Evolutionary conservation across 2,797 vertebrate genomes (phyloP), one percentile per base, ranked within the genome.

Genomic region (Diplodus puntazzo): DNA sequence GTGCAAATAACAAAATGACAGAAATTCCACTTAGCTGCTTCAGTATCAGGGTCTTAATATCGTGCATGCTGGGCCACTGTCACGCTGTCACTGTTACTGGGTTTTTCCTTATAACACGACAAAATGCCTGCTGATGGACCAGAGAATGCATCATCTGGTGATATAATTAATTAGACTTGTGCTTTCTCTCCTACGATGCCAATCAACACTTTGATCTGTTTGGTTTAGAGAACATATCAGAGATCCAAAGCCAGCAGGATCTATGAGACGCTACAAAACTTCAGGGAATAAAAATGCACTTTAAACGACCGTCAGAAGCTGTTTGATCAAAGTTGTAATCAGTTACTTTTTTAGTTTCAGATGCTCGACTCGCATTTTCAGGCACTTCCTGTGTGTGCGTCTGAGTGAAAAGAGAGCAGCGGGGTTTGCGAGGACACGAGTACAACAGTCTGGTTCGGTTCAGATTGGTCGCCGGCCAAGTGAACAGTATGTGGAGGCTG

Each of bases 401-500:
- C 34, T 43, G 54, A 39, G 39, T 3, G 10, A 39, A 39, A 39
- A 77, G 43, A 43, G 8, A 69, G 57, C 73, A 64, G 79, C 61
- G 57, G 75, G 10, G 46, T 74, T 59, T 55, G 54, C 4, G 46
- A 63, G 69, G 76, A 77, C 57, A 64, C 66, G 66, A 75, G 46
- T 14, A 11, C 57, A 80, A 70, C 57, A 45, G 65, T 43, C 52
- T 18, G 23, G 46, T 50, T 55, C 20, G 43, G 27, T 54, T 58
- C 55, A 5, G 34, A 13, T 13, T 84, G 81, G 65, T 85, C 2
- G 1, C 13, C 11, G 13, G 65, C 83, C 81, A 79, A n/a, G 34
- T 78, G 45, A 5, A 52, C 83, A 88, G 66, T 69, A 64, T 70
- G 79, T 54, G 68, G 75, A 54, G 75, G 70, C 64, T 69, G 83